Evolutionary conservation across 2,888 invertebrate species (phyloP).

Genomic region (Archaeoteleia sp.): DNA sequence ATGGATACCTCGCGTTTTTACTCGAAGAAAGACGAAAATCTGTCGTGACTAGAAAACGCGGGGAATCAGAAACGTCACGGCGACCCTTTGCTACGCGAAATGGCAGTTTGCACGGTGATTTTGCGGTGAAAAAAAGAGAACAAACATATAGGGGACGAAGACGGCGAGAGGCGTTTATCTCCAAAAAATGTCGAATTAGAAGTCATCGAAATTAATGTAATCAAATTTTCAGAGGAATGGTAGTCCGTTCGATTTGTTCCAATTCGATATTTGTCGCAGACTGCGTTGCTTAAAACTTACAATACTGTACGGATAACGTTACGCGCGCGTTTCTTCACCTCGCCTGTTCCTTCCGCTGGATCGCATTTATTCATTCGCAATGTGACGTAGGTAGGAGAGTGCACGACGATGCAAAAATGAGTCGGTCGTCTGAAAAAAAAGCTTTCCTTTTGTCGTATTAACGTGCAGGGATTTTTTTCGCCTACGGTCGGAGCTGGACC

Average conservation of each 20-base stretch:
- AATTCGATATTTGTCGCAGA: slow-evolving; percentile 34
- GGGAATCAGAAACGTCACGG: slow-evolving; percentile 12
- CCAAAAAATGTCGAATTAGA: slow-evolving; percentile 22
- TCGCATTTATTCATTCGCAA: slow-evolving; percentile 48
- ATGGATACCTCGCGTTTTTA: not conserved
- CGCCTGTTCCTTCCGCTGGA: slow-evolving; percentile 18
- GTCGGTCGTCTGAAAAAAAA: slow-evolving; percentile 58
- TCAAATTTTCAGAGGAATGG: too few relatives aligned
- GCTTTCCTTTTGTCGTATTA: slow-evolving; percentile 43
- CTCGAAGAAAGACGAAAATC: not conserved
- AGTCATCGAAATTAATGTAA: slow-evolving; percentile 1
- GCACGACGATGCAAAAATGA: slow-evolving; percentile 60
- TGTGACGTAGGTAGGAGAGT: slow-evolving; percentile 45
- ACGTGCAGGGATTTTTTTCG: slow-evolving; percentile 54
- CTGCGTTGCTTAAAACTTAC: slow-evolving; percentile 26
- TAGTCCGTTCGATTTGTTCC: not conserved
- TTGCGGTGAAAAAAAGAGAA: slow-evolving; percentile 2
- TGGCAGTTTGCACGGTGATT: not conserved
- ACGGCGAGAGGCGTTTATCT: slow-evolving; percentile 15
- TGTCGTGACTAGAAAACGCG: slow-evolving; percentile 15
- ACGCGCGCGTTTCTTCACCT: slow-evolving; percentile 8
- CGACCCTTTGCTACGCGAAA: not conserved
- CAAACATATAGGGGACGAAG: slow-evolving; percentile 9
- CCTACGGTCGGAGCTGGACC: slow-evolving; percentile 54
- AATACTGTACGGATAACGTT: slow-evolving; percentile 44